Conservation (phyloP, 2,797 vertebrate species). For the Lepus townsendii region DNA sequence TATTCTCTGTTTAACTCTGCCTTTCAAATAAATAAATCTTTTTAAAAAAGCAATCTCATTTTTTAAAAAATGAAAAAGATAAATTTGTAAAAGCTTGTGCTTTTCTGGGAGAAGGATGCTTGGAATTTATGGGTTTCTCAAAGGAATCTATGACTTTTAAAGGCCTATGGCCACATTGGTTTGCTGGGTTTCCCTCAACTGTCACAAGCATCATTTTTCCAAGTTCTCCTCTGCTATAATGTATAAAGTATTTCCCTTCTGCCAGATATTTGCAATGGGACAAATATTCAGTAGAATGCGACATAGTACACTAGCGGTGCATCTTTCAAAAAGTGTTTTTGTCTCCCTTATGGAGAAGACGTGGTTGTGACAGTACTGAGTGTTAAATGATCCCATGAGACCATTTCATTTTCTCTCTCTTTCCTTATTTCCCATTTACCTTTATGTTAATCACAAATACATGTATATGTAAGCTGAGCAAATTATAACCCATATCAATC, state of each 20-base stretch:
- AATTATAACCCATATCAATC: not conserved
- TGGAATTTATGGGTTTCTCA: not conserved
- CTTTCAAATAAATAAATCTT: no score
- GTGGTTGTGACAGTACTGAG: not conserved
- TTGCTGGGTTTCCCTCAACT: not conserved
- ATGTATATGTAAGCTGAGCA: not conserved
- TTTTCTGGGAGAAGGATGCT: not conserved
- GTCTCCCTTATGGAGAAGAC: not conserved
- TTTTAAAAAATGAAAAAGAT: not conserved
- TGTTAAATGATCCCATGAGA: not conserved
- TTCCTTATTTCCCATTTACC: not conserved
- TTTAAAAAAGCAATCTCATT: no score
- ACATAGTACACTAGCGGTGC: not conserved
- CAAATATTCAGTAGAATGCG: not conserved
- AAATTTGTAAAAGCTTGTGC: not conserved
- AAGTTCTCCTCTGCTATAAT: not conserved
- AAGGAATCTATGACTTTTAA: not conserved
- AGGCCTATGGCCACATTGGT: not conserved
- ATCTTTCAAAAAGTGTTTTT: not conserved
- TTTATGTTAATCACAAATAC: not conserved
- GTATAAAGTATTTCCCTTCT: conserved; percentile 2
- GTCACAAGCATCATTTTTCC: not conserved
- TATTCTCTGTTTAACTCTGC: no score
- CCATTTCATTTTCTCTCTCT: not conserved
- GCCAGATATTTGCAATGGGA: not conserved